Conservation (phyloP, 2,797 vertebrate species). For the Gymnodraco acuticeps region DNA sequence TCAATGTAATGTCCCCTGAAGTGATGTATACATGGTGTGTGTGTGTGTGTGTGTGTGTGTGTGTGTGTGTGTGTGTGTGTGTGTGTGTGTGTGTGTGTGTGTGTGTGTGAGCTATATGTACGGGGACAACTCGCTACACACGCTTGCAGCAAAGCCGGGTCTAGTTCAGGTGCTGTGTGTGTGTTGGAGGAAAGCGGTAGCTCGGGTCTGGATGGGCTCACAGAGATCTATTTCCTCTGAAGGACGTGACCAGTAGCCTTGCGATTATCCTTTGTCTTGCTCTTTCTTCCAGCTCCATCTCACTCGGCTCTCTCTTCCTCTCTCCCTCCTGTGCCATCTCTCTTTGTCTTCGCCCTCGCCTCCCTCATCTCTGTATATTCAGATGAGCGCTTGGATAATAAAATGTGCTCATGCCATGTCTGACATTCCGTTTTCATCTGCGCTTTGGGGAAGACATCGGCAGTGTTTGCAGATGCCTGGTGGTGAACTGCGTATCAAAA, state of each 20-base stretch:
- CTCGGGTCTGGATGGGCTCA: slow-evolving; percentile 66
- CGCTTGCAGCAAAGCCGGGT: slow-evolving; percentile 55
- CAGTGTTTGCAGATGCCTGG: slow-evolving; percentile 48
- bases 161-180: slow-evolving; percentile 58
- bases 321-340: slow-evolving; percentile 39
- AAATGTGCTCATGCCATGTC: slow-evolving; percentile 61
- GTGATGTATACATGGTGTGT: too few relatives aligned
- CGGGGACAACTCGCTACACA: slow-evolving; percentile 58
- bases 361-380: slow-evolving; percentile 70
- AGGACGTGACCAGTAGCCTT: slow-evolving; percentile 70
- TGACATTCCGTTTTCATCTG: slow-evolving; percentile 60
- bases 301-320: slow-evolving; percentile 30
- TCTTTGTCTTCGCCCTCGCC: slow-evolving; percentile 56
- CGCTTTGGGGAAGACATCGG: slow-evolving; percentile 53
- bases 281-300: slow-evolving; percentile 51
- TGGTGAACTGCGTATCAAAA: slow-evolving; percentile 52
- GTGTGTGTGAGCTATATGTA: slow-evolving; percentile 53
- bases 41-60: slow-evolving; percentile 16
- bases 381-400: slow-evolving; percentile 76
- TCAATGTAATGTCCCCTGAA: too few relatives aligned
- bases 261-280: slow-evolving; percentile 64
- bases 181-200: slow-evolving; percentile 50
- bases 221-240: slow-evolving; percentile 77
- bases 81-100: slow-evolving; percentile 41
- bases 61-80: slow-evolving; percentile 23